phyloP scores from a whole-genome alignment of 2,888 invertebrate genomes.

The Dicranocentrus wangi region DNA sequence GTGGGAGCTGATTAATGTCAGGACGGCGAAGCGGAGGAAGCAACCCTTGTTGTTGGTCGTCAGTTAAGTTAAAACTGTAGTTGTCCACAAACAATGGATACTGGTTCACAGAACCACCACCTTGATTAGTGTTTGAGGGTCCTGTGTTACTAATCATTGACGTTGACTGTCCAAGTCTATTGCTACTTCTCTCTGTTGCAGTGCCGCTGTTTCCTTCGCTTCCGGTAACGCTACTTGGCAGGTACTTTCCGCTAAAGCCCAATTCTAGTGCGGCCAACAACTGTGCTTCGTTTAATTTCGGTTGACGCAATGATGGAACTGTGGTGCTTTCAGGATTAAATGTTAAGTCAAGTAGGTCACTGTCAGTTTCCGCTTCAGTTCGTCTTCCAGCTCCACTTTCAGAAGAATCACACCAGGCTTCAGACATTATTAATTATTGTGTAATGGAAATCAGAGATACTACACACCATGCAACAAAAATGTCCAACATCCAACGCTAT shows the following conservation, averaged over 20 bases:
- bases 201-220: neutral
- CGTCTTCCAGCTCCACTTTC: constrained; percentile 1
- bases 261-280: constrained; percentile 41
- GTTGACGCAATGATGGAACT: constrained; percentile 44
- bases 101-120: constrained; percentile 23
- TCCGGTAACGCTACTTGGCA: constrained; percentile 50
- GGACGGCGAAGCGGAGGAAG: constrained; percentile 64
- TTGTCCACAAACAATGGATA: constrained; percentile 55
- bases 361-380: constrained; percentile 10
- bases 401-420: constrained; percentile 31
- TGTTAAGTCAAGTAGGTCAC: constrained; percentile 35
- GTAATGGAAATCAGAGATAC: constrained; percentile 5
- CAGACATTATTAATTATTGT: constrained; percentile 33
- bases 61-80: constrained; percentile 36
- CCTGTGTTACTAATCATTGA: constrained; percentile 49
- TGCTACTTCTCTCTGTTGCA: constrained; percentile 10
- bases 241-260: constrained; percentile 54
- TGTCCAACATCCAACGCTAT: constrained; percentile 10
- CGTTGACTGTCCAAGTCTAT: neutral
- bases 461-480: constrained; percentile 35
- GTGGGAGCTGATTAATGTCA: constrained; percentile 68
- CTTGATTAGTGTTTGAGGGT: constrained; percentile 36
- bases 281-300: constrained; percentile 49
- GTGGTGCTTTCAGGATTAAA: constrained; percentile 40
- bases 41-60: constrained; percentile 53